Conservation (phyloP, 2,113 vertebrate genomes). For the Tretioscincus oriximinensis region DNA sequence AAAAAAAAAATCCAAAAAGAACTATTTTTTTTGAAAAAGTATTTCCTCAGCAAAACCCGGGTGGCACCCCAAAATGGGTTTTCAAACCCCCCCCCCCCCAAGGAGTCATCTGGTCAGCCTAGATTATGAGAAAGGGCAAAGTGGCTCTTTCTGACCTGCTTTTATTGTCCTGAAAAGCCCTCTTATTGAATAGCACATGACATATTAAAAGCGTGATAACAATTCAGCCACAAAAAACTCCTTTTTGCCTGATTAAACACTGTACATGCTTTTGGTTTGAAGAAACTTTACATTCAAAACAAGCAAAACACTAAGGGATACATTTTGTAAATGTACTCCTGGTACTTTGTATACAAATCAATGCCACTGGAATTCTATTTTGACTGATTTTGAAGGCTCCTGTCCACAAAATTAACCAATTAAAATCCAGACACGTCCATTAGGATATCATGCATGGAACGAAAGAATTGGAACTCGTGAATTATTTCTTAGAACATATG, state of each 20-base stretch:
- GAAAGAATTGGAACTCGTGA: background rate
- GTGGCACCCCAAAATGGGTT: too few species aligned
- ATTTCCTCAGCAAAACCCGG: too few species aligned
- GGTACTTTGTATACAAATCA: background rate
- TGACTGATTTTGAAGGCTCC: background rate
- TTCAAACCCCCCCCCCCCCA: too few species aligned
- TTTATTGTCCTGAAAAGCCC: background rate
- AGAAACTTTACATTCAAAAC: background rate
- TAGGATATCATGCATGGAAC: background rate
- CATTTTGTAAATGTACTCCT: background rate
- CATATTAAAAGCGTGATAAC: background rate
- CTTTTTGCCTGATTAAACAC: background rate
- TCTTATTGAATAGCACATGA: background rate
- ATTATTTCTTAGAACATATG: background rate
- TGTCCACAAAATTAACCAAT: background rate
- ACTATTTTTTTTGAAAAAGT: too few species aligned
- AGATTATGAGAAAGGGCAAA: background rate
- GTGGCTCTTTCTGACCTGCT: background rate
- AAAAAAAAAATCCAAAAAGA: too few species aligned
- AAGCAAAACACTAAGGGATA: background rate
- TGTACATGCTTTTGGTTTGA: slow-evolving; percentile 1
- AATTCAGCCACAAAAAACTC: background rate
- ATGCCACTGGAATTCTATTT: background rate
- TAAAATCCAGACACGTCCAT: background rate
- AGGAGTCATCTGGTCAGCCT: background rate